A percentile compares a stretch with the other conserved stretches of the same genome.
phyloP scores from a whole-genome alignment of 2,113 vertebrate species.

The Lutjanus erythropterus region DNA sequence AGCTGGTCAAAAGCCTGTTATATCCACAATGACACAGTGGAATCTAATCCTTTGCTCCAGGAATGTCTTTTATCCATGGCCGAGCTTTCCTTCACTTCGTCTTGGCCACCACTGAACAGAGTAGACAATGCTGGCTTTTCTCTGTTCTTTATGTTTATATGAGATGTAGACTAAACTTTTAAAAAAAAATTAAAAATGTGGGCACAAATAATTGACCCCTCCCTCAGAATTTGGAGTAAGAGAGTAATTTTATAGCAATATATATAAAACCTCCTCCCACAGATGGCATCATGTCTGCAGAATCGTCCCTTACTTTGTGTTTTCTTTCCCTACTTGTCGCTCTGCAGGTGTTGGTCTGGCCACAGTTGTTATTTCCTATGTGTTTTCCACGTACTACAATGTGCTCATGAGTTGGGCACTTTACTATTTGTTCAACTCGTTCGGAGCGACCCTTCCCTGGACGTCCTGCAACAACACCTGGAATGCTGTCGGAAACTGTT shows the following conservation, averaged over 20 bases:
- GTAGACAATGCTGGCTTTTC: neutral
- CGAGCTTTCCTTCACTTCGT: neutral
- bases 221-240: neutral
- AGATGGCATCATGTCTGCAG: neutral
- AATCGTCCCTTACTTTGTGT: conserved; percentile 38
- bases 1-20: conserved; percentile 1
- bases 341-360: conserved; percentile 84
- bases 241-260: neutral
- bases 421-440: conserved; percentile 84
- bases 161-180: neutral
- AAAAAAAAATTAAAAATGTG: neutral
- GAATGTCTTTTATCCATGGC: conserved; percentile 37
- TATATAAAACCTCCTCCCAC: neutral
- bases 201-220: neutral
- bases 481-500: conserved; percentile 80
- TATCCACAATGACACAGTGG: conserved; percentile 14
- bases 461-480: conserved; percentile 84
- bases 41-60: conserved; percentile 43
- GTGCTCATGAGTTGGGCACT: conserved; percentile 84
- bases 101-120: neutral
- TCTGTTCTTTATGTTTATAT: neutral
- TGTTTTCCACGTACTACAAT: conserved; percentile 85
- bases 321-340: conserved; percentile 26
- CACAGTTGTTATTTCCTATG: conserved; percentile 83
- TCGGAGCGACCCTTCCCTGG: conserved; percentile 79